Conservation (phyloP, 2,797 vertebrate genomes). For the Poecile montanus region DNA sequence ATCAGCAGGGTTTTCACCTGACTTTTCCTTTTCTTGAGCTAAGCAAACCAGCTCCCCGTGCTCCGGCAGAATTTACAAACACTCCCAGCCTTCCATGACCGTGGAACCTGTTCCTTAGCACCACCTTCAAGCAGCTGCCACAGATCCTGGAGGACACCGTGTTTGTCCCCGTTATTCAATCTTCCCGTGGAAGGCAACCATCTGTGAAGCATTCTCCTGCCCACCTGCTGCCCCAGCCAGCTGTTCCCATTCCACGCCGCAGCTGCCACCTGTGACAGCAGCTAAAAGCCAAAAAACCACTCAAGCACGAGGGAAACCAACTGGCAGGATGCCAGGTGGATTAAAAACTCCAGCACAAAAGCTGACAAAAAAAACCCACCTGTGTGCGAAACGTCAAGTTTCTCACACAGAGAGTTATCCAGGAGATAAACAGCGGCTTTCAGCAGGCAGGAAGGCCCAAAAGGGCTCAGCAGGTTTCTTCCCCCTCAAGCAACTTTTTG, state of each 20-base stretch:
- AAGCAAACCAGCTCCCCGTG: not conserved
- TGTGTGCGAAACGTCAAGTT: not conserved
- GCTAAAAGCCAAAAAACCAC: not conserved
- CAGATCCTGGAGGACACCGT: not conserved
- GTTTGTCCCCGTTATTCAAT: not conserved
- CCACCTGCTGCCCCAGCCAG: constrained; percentile 22
- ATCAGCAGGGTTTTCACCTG: not conserved
- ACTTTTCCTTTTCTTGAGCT: not conserved
- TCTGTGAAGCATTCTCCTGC: not conserved
- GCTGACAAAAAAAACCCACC: not conserved
- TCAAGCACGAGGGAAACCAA: not conserved
- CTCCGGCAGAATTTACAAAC: not conserved
- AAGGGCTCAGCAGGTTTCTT: not conserved
- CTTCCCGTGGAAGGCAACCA: not conserved
- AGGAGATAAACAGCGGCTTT: not conserved
- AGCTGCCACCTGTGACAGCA: not conserved
- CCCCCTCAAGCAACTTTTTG: not conserved
- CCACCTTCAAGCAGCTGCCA: not conserved
- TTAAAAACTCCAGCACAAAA: not conserved
- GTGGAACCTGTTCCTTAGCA: not conserved
- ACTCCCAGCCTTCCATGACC: fast-evolving
- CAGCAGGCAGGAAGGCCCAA: not conserved
- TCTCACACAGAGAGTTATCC: not conserved
- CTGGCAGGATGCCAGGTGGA: not conserved
- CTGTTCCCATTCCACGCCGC: fast-evolving